phyloP scores from a whole-genome alignment of 2,113 vertebrate species.

The Cervus canadensis region DNA sequence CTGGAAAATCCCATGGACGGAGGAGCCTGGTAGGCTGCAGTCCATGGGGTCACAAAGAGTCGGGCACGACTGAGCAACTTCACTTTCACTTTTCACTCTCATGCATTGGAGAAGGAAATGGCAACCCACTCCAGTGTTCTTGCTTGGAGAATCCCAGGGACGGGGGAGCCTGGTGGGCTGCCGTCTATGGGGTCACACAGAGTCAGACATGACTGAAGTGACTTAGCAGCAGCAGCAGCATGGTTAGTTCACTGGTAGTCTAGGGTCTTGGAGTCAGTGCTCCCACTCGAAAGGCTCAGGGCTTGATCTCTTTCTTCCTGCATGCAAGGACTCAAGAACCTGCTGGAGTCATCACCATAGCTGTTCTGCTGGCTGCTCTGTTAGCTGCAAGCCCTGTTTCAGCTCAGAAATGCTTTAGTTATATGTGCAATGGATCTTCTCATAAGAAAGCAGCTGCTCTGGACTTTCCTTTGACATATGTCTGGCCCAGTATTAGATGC shows the following conservation, averaged over 20 bases:
- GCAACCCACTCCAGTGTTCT: no score
- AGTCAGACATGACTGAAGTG: no score
- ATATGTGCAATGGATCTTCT: background rate
- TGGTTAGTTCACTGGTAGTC: background rate
- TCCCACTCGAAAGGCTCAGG: background rate
- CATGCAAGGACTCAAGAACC: background rate
- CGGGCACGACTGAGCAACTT: no score
- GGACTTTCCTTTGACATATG: background rate
- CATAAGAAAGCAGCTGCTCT: background rate
- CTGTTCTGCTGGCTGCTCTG: background rate
- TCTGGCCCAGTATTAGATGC: background rate
- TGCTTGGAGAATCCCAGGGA: no score
- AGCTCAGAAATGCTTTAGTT: background rate
- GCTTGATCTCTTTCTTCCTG: background rate
- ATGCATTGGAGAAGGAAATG: no score
- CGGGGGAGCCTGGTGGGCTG: no score
- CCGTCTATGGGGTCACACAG: no score
- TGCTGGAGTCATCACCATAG: background rate
- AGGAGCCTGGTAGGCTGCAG: no score
- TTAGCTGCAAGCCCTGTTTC: background rate
- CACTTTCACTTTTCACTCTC: no score
- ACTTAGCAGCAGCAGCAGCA: no score
- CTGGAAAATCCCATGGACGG: no score
- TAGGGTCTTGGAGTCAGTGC: background rate
- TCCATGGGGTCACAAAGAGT: no score